Evolutionary conservation across 1,140 invertebrate genomes (phyloP).

Genomic region (Habropoda laboriosa): DNA sequence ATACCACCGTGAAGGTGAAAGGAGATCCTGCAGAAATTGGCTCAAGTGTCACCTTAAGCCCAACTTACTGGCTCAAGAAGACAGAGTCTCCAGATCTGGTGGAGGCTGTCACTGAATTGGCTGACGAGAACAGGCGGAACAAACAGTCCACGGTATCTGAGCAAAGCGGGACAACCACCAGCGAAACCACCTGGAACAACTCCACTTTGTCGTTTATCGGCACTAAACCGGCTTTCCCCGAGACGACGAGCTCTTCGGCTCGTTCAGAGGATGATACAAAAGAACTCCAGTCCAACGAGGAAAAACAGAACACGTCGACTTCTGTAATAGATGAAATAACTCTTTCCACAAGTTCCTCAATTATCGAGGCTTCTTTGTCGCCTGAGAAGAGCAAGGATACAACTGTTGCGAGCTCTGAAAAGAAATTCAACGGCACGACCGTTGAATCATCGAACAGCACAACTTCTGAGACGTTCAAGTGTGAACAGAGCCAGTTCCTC

Average conservation of each 20-base stretch:
- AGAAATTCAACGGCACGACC: neutral
- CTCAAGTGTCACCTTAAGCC: no score
- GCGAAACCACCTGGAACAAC: neutral
- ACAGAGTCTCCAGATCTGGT: conserved; percentile 12
- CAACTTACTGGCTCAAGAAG: no score
- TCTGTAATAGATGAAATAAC: neutral
- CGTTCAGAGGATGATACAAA: no score
- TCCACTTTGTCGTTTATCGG: no score
- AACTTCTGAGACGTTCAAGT: neutral
- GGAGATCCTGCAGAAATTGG: no score
- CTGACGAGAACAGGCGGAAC: neutral
- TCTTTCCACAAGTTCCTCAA: neutral
- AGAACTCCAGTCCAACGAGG: neutral
- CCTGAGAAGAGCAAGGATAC: neutral
- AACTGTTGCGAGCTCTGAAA: neutral
- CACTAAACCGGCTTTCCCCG: neutral
- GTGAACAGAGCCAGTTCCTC: conserved; percentile 76
- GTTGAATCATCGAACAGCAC: neutral
- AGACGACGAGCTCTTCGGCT: neutral
- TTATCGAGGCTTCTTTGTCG: neutral
- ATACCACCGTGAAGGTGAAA: no score
- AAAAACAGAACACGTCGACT: neutral
- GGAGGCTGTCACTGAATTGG: neutral
- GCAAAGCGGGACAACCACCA: neutral
- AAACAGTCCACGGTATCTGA: neutral